Percentiles rank a stretch among this genome's conserved stretches.
Conservation (phyloP, 2,888 invertebrate genomes). For the Drosophila affinis region DNA sequence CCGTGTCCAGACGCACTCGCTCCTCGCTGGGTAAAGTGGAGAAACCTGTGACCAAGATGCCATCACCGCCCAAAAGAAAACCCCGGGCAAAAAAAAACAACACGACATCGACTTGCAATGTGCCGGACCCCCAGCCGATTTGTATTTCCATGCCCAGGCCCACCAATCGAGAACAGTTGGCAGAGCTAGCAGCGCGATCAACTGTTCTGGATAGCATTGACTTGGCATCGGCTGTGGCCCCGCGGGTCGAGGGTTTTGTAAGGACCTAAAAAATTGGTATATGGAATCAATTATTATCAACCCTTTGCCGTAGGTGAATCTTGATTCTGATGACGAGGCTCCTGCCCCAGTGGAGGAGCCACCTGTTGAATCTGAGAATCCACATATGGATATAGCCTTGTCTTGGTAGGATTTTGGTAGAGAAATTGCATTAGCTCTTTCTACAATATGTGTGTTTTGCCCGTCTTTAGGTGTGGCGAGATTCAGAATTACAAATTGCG, state of each 20-base stretch:
- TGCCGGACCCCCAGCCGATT: neutral
- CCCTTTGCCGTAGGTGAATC: conserved; percentile 51
- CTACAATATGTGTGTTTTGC: neutral
- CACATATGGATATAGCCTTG: conserved; percentile 69
- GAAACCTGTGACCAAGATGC: neutral
- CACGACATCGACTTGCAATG: neutral
- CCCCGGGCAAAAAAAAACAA: neutral
- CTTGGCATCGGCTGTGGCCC: conserved; percentile 68
- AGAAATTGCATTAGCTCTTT: neutral
- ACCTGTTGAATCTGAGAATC: conserved; percentile 73
- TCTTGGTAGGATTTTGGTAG: conserved; percentile 54
- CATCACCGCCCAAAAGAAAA: neutral
- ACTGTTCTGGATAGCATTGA: conserved; percentile 68
- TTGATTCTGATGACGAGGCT: conserved; percentile 66
- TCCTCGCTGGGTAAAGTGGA: conserved; percentile 32
- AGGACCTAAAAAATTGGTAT: too few relatives aligned
- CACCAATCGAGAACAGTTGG: conserved; percentile 11
- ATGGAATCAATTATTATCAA: neutral
- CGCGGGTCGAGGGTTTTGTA: conserved; percentile 72
- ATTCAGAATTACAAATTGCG: conserved; percentile 72
- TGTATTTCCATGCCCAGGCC: neutral
- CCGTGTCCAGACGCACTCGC: conserved; percentile 61
- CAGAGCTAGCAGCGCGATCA: conserved; percentile 66
- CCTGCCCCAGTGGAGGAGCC: neutral
- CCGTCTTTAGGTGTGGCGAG: conserved; percentile 69